Evolutionary conservation across 1,140 invertebrate genomes (phyloP), one percentile per base, ranked within the genome.

Genomic region (Pachypsylla venusta): DNA sequence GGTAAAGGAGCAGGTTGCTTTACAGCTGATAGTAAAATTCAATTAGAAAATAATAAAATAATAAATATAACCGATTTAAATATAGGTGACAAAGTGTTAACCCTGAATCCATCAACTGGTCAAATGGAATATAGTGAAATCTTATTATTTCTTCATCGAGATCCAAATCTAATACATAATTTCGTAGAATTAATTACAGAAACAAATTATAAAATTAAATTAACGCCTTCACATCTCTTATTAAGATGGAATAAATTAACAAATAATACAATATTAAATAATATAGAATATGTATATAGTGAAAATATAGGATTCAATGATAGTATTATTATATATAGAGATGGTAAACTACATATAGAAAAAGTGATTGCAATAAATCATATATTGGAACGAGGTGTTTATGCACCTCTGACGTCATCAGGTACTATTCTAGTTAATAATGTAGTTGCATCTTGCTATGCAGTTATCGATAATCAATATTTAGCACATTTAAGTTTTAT

Each of bases 361-460:
- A 57, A 58, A 53, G 82, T 96, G 0, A 68, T 82, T 0, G 68
- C 72, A 0, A 74, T 85, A 1, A 73, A 74, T 20, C 70, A 77
- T 14, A 73, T 81, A 10, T 69, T 77, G 1, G 73, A 76, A 19
- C 72, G 72, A 26, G 95, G 94, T 7, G 82, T 93, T 1, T 93
- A 79, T 67, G 94, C 94, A 1, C 95, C 95, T 0, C 74, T 98
- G 13, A 99, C 95, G 0, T 70, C 70, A 16, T 78, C 80, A 10
- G 95, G 95, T 1, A 96, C 85, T 24, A 73, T 98, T 12, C 76
- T 98, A 24, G 89, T 98, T 1, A 84, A 98, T 70, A 85, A 85
- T 60, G 83, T 95, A 2, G 77, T 93, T 1, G 88, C 89, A 1
- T 97, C 93, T 0, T 98, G 94, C 70, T 99, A 98, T 73, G 94